Evolutionary conservation across 1,140 invertebrate species (phyloP), one percentile per base, ranked within the genome.

Genomic region (Dinoponera quadriceps): DNA sequence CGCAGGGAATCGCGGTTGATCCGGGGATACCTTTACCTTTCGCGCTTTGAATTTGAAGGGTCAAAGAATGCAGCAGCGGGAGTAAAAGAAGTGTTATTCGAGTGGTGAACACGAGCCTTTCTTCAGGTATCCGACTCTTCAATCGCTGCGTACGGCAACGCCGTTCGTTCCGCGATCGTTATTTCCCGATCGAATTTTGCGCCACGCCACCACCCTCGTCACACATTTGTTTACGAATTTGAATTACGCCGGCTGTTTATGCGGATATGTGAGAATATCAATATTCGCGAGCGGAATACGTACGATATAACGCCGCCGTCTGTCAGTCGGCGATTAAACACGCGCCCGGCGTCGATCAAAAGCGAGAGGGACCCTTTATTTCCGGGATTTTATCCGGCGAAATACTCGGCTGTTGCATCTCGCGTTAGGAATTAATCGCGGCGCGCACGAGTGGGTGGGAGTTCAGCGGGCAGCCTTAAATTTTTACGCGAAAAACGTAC

Each of bases 1-100:
- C 44, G 72, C 60, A 74, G 25, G 38, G 38, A 73, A 48, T 44
- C 55, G 22, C n/a, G 18, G 68, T 71, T 71, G 68, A 71, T 71
- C 27, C 49, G 49, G 54, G 29, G 25, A 62, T 33, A 73, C 72
- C 20, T 74, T 74, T 74, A 18, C 62, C 60, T 29, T 62, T 62
- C 44, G 72, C 60, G 1, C 22, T 60, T 74, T 14, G 33, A 74
- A 16, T 18, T 14, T 44, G 38, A 62, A 48, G 44, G 29, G 7
- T 27, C 55, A 60, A 57, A 48, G 38, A 44, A 38, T 48, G 22
- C 29, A 20, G 33, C 29, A 16, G 11, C 16, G 59, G 60, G 44
- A 62, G 25, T 74, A 22, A 27, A 16, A 11, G 60, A 44, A 73
- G 22, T 48, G 44, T 22, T 16, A 60, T n/a, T 27, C 33, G 27